phyloP scores from a whole-genome alignment of 2,113 vertebrate species.

The Laterallus jamaicensis region DNA sequence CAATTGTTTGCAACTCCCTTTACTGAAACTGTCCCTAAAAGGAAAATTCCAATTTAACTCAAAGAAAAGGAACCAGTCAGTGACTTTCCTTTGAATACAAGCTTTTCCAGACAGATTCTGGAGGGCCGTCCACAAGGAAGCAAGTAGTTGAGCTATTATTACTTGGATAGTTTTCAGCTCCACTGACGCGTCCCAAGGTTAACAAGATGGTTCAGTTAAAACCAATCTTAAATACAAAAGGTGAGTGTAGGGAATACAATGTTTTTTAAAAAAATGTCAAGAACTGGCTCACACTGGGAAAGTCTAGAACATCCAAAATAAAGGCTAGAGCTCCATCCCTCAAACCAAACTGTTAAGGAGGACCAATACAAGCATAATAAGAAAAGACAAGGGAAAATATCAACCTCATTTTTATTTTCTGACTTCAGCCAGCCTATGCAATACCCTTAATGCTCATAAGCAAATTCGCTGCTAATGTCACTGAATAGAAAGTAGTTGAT shows the following conservation, averaged over 20 bases:
- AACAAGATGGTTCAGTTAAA: conserved; percentile 59
- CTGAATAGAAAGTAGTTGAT: neutral
- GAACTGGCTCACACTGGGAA: neutral
- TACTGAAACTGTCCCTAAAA: conserved; percentile 10
- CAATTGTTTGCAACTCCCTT: neutral
- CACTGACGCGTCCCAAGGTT: conserved; percentile 25
- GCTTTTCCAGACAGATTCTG: conserved; percentile 41
- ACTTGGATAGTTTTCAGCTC: conserved; percentile 43
- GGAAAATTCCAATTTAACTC: conserved; percentile 34
- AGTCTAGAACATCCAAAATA: conserved; percentile 13
- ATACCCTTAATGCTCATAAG: neutral
- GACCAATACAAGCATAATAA: neutral
- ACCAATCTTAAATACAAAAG: conserved; percentile 41
- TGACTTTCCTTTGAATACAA: conserved; percentile 16
- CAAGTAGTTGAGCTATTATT: conserved; percentile 23
- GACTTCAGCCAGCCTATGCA: neutral
- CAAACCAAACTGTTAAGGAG: neutral
- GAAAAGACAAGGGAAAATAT: neutral
- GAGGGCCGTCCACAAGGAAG: neutral
- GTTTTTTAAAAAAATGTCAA: neutral
- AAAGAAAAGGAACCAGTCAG: conserved; percentile 24
- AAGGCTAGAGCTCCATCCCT: neutral
- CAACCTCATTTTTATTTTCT: neutral
- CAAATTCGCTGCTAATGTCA: neutral
- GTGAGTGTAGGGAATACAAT: accelerated